These are phyloP conservation scores for Drosophila ananassae DNA, from an alignment of 1,140 invertebrate genomes.

Conservation along the genomic window DNA sequence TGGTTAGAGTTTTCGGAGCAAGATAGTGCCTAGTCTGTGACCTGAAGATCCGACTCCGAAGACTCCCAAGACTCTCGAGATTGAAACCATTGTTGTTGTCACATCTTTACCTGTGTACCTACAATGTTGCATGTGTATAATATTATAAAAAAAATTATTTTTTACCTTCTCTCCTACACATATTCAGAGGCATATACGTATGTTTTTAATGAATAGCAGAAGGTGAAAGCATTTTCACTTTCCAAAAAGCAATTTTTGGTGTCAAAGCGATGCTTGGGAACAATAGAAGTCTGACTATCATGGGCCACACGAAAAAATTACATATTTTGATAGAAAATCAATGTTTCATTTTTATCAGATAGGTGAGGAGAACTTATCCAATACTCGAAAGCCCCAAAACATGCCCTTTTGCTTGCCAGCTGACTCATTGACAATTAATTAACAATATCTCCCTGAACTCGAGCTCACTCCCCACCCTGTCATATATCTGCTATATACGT, in stretches of 20 bases:
- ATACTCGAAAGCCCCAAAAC: not conserved
- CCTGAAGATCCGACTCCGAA: slow-evolving; percentile 5
- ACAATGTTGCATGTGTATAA: slow-evolving; percentile 37
- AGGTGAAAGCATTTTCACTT: slow-evolving; percentile 83
- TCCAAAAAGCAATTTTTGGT: slow-evolving; percentile 73
- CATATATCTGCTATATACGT: slow-evolving; percentile 32
- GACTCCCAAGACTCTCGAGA: not conserved
- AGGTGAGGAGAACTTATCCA: not conserved
- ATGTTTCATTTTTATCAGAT: slow-evolving; percentile 2
- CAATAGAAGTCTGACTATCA: slow-evolving; percentile 58
- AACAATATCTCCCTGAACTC: slow-evolving; percentile 54
- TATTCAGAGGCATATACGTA: slow-evolving; percentile 15
- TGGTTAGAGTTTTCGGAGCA: slow-evolving; percentile 5
- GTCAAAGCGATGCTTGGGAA: slow-evolving; percentile 75
- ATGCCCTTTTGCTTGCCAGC: slow-evolving; percentile 31
- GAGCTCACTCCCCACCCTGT: slow-evolving; percentile 10
- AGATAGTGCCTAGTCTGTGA: slow-evolving; percentile 4
- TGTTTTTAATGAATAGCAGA: slow-evolving; percentile 65
- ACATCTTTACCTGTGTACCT: slow-evolving; percentile 21
- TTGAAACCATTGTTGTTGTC: slow-evolving; percentile 39
- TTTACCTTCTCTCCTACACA: slow-evolving; percentile 39
- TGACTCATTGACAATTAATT: slow-evolving; percentile 76
- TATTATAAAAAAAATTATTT: slow-evolving; percentile 38
- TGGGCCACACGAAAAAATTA: not conserved
- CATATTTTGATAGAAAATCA: slow-evolving; percentile 7